These are phyloP conservation scores for Tinea semifulvella DNA, from an alignment of 2,888 invertebrate species.

Conservation along the genomic window DNA sequence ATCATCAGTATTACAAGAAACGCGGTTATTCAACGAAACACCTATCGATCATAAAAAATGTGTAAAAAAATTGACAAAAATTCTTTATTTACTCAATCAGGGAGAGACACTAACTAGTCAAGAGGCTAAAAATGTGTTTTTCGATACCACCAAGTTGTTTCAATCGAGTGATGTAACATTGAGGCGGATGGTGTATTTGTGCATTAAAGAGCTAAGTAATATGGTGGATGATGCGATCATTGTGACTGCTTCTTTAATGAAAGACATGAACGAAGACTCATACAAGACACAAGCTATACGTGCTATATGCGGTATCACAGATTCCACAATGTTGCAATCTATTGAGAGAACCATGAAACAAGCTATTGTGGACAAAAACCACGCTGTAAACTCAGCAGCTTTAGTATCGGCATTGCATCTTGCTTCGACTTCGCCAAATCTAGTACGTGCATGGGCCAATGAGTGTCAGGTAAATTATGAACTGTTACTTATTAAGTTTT, in stretches of 20 bases:
- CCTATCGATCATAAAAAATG: conserved; percentile 98
- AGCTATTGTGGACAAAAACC: conserved; percentile 96
- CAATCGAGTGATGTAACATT: conserved; percentile 96
- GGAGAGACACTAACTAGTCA: conserved; percentile 91
- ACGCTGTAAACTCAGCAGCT: conserved; percentile 96
- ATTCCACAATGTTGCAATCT: conserved; percentile 92
- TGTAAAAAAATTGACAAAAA: conserved; percentile 93
- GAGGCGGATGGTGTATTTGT: conserved; percentile 94
- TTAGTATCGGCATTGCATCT: conserved; percentile 91
- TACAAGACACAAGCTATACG: conserved; percentile 94
- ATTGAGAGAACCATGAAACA: conserved; percentile 99
- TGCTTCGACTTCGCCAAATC: conserved; percentile 82
- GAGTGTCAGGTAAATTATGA: conserved; percentile 86
- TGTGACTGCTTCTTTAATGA: conserved; percentile 95
- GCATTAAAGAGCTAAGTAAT: conserved; percentile 92
- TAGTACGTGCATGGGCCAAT: conserved; percentile 97
- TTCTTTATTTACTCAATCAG: conserved; percentile 95
- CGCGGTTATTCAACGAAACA: conserved; percentile 96
- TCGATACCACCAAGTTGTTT: conserved; percentile 99
- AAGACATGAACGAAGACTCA: conserved; percentile 97
- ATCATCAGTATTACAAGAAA: conserved; percentile 96
- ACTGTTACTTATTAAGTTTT: background rate
- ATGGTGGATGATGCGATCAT: conserved; percentile 99
- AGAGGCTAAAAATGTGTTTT: conserved; percentile 98
- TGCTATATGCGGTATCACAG: conserved; percentile 97